Conservation (phyloP, 2,888 invertebrate species). For the Eutolmus rufibarbis region DNA sequence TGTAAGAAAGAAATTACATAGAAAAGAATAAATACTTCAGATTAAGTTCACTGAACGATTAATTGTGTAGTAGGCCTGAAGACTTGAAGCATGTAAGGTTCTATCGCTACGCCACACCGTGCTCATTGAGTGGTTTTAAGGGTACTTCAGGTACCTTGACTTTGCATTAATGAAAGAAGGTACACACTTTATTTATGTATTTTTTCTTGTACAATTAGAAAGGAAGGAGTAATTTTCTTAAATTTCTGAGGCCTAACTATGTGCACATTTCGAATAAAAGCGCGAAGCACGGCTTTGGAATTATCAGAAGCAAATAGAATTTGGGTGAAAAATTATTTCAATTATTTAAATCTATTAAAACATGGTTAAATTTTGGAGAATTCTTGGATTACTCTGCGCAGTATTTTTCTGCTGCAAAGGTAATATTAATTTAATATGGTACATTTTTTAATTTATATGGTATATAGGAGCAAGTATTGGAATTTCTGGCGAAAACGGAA, state of each 20-base stretch:
- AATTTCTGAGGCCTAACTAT: neutral
- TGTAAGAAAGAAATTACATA: neutral
- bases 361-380: neutral
- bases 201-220: neutral
- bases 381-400: neutral
- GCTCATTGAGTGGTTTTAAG: neutral
- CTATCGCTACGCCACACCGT: neutral
- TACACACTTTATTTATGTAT: neutral
- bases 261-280: neutral
- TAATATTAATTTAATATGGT: neutral
- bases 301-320: neutral
- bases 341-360: neutral
- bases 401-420: neutral
- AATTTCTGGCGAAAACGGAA: neutral
- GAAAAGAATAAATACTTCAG: neutral
- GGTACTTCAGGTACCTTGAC: neutral
- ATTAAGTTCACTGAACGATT: conserved; percentile 12
- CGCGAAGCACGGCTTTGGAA: neutral
- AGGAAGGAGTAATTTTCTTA: neutral
- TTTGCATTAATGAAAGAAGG: neutral
- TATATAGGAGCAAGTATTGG: neutral
- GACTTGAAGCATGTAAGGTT: neutral
- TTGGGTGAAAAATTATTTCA: neutral
- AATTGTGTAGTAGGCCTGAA: neutral
- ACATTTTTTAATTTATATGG: neutral